phyloP scores from a whole-genome alignment of 2,888 invertebrate species.

The Ochropleura plecta region DNA sequence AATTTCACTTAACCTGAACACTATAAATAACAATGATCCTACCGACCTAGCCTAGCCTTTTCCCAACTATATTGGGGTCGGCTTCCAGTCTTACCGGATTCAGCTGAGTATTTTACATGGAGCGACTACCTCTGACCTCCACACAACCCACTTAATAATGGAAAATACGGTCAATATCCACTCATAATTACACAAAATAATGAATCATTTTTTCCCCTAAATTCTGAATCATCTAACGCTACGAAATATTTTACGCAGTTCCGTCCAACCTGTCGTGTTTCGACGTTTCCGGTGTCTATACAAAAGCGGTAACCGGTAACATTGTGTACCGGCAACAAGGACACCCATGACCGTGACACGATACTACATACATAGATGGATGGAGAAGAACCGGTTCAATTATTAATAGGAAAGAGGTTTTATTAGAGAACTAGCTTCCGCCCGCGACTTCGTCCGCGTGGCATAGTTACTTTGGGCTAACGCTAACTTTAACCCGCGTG shows the following conservation, averaged over 20 bases:
- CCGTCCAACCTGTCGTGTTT: constrained; percentile 50
- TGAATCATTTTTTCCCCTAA: constrained; percentile 28
- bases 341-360: constrained; percentile 69
- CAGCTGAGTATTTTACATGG: no score
- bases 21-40: no score
- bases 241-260: constrained; percentile 41
- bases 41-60: no score
- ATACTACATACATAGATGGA: constrained; percentile 15
- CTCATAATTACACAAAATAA: neutral
- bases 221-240: constrained; percentile 40
- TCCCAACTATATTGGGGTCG: no score
- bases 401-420: constrained; percentile 21
- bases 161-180: neutral
- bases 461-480: no score
- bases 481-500: no score
- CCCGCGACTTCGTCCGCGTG: no score
- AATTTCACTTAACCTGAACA: neutral
- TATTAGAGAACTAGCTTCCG: no score
- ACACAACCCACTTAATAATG: no score
- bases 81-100: no score
- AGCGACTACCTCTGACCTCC: no score
- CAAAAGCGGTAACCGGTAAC: constrained; percentile 32
- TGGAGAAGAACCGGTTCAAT: constrained; percentile 48
- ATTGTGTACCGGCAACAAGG: constrained; percentile 16
- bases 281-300: constrained; percentile 41